Evolutionary conservation across 2,113 vertebrate genomes (phyloP).

Genomic region (Myotis davidii): DNA sequence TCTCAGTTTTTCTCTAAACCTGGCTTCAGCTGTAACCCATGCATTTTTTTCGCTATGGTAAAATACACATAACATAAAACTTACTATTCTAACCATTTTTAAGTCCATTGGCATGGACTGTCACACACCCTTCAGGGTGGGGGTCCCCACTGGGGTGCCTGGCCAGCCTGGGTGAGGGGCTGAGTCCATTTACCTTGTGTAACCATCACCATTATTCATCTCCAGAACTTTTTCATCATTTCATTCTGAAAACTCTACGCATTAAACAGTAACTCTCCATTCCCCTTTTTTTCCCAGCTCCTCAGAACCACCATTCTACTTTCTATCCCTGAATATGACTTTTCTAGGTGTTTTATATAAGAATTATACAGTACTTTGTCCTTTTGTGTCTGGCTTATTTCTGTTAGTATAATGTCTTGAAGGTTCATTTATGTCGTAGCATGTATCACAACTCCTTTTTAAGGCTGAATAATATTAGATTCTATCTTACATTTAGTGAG

Average conservation of each 20-base stretch:
- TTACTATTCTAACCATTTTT: neutral
- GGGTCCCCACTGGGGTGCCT: no score
- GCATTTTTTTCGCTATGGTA: neutral
- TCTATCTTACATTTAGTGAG: neutral
- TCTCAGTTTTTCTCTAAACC: neutral
- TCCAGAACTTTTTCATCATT: neutral
- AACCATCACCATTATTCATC: neutral
- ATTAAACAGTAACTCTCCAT: neutral
- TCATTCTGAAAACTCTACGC: neutral
- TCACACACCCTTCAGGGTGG: no score
- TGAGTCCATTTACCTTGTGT: neutral
- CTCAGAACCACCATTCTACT: neutral
- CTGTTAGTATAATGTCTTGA: neutral
- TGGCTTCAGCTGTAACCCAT: neutral
- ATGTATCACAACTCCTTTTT: neutral
- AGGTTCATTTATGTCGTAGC: neutral
- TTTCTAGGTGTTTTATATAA: neutral
- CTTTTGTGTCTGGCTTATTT: neutral
- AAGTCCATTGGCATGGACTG: neutral
- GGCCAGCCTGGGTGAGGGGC: no score
- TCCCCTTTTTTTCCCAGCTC: neutral
- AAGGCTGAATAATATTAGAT: neutral
- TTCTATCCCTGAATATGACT: neutral
- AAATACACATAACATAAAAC: neutral
- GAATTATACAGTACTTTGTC: neutral